A percentile compares a stretch with the other conserved stretches of the same genome.
Evolutionary conservation across 2,888 invertebrate genomes (phyloP).

Genomic region (Argyra leucocephala): DNA sequence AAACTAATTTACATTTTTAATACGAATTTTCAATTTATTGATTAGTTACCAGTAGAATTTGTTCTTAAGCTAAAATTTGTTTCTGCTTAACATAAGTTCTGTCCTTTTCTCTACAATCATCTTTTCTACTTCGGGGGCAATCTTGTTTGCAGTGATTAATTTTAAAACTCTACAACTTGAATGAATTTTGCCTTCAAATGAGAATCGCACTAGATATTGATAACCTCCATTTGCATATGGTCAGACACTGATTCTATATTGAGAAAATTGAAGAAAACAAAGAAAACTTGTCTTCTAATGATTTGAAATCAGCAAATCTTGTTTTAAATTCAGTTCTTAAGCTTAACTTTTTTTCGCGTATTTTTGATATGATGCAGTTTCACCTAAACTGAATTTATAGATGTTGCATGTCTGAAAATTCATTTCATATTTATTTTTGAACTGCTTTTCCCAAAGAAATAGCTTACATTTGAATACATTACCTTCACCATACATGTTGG

Average conservation of each 20-base stretch:
- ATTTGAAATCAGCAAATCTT: too few relatives aligned
- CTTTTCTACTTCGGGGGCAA: conserved; percentile 10
- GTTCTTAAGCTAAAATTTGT: too few relatives aligned
- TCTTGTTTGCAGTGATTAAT: conserved; percentile 12
- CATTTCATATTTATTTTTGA: conserved; percentile 19
- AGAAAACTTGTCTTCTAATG: too few relatives aligned
- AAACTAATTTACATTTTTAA: too few relatives aligned
- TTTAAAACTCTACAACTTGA: conserved; percentile 9
- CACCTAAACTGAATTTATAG: conserved; percentile 18
- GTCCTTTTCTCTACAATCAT: conserved; percentile 1
- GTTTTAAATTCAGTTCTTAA: too few relatives aligned
- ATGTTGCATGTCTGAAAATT: conserved; percentile 21
- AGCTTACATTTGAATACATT: conserved; percentile 25
- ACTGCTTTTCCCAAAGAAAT: conserved; percentile 21
- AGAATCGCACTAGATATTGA: conserved; percentile 20
- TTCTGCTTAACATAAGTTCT: too few relatives aligned
- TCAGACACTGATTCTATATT: too few relatives aligned
- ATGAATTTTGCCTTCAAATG: conserved; percentile 16
- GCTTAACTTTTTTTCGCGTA: too few relatives aligned
- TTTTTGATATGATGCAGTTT: conserved; percentile 20
- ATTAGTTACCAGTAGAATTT: too few relatives aligned
- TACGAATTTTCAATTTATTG: too few relatives aligned
- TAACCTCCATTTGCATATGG: too few relatives aligned
- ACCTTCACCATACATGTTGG: conserved; percentile 23
- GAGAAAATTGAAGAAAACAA: too few relatives aligned